A percentile compares a stretch with the other conserved stretches of the same genome.
Evolutionary conservation across 2,797 vertebrate genomes (phyloP).

Genomic region (Garrulus glandarius): DNA sequence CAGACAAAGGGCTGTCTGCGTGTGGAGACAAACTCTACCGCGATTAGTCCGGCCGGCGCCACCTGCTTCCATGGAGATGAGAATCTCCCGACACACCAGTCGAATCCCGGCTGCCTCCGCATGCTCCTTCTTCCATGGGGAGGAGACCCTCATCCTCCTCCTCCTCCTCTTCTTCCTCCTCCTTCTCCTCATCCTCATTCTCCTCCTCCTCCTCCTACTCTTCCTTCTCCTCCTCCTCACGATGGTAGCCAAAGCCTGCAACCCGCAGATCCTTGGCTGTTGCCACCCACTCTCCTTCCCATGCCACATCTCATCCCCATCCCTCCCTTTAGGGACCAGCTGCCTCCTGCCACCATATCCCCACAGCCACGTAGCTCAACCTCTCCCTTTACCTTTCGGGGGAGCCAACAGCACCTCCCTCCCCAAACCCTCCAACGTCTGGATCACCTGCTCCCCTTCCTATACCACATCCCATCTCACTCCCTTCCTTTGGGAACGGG

Average conservation of each 20-base stretch:
- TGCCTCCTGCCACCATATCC: not conserved
- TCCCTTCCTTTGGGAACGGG: not conserved
- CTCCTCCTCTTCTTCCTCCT: rapidly evolving
- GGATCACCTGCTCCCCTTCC: not conserved
- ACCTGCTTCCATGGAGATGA: conserved; percentile 7
- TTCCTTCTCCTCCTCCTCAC: rapidly evolving
- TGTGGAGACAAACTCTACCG: not conserved
- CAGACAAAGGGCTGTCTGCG: not conserved
- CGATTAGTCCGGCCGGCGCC: not conserved
- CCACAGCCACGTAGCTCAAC: not conserved
- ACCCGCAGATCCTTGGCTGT: not conserved
- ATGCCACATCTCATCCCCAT: not conserved
- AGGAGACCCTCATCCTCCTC: not conserved
- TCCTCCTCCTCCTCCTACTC: not conserved
- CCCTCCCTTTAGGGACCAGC: not conserved
- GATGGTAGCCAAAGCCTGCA: not conserved
- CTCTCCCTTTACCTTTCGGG: not conserved
- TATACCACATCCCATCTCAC: rapidly evolving
- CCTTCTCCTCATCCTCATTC: rapidly evolving
- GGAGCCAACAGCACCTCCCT: not conserved
- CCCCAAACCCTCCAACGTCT: not conserved
- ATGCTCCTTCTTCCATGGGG: not conserved
- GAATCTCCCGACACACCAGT: not conserved
- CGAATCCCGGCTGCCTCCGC: not conserved
- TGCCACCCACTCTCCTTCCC: not conserved